phyloP scores from a whole-genome alignment of 2,113 vertebrate species.

The Petromus typicus region DNA sequence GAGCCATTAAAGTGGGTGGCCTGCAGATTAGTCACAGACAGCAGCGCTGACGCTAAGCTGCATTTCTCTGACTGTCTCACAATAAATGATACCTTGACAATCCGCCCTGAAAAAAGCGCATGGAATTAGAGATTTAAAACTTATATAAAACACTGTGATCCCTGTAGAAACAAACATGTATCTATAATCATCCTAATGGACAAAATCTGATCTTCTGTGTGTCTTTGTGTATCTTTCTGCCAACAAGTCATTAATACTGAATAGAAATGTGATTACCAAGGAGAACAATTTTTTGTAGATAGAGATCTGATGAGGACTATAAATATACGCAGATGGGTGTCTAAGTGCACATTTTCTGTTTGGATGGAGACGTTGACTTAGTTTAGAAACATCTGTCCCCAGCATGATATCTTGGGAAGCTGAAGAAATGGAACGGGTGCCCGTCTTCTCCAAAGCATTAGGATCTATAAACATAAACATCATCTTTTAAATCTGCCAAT shows the following conservation, averaged over 20 bases:
- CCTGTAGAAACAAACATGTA: neutral
- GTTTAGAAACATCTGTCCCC: slow-evolving; percentile 75
- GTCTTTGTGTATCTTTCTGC: slow-evolving; percentile 15
- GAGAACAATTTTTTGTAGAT: slow-evolving; percentile 57
- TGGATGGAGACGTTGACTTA: slow-evolving; percentile 62
- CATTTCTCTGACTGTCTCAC: slow-evolving; percentile 74
- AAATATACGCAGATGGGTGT: slow-evolving; percentile 60
- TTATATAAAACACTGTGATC: neutral
- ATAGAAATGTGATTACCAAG: slow-evolving; percentile 68
- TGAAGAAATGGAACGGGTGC: slow-evolving; percentile 70
- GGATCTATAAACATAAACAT: slow-evolving; percentile 73
- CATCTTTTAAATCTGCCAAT: slow-evolving; percentile 77
- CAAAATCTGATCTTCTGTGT: slow-evolving; percentile 45
- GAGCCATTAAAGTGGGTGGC: slow-evolving; percentile 86
- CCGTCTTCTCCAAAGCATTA: slow-evolving; percentile 69
- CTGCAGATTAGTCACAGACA: slow-evolving; percentile 87
- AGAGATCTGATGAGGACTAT: slow-evolving; percentile 54
- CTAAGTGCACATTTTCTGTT: slow-evolving; percentile 74
- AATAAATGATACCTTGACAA: slow-evolving; percentile 73
- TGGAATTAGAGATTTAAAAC: slow-evolving; percentile 53
- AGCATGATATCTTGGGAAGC: slow-evolving; percentile 57
- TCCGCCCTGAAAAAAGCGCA: slow-evolving; percentile 66
- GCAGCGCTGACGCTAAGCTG: slow-evolving; percentile 82
- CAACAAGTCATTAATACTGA: slow-evolving; percentile 75
- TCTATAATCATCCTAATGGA: neutral